Evolutionary conservation across 2,888 invertebrate genomes (phyloP), one percentile per base, ranked within the genome.

Genomic region (Cataglyphis rosenhaueri): DNA sequence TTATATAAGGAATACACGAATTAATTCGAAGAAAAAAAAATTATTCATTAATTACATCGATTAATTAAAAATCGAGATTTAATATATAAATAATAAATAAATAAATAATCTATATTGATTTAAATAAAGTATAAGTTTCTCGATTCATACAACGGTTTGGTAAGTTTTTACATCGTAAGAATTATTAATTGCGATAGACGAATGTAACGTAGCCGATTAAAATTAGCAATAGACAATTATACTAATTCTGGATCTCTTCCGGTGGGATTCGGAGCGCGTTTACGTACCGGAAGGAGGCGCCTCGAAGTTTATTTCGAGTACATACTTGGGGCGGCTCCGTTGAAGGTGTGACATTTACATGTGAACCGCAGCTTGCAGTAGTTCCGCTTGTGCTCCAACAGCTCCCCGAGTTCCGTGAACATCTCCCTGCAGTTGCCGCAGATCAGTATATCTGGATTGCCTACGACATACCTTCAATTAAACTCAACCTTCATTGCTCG

Each of bases 401-500:
- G 95, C 90, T 96, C 96, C 89, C 96, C 96, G 21, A 97, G 95
- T 91, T 96, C 96, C 79, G 96, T 96, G 94, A 97, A 97, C 95
- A 97, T 96, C 93, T 97, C 97, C 87, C 97, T 95, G 94, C 97
- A 97, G 93, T 96, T 96, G 71, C 97, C 97, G 93, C 97, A 97
- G 89, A 97, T 97, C 90, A 97, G 95, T 87, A 97, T 96, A 93
- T 97, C 97, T 81, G 96, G 96, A 93, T 96, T 96, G 93, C 96
- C 96, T 96, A 95, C 84, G 94, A 95, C 93, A 88, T 81, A 81
- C 74, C 81, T 81, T 74, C 74, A 62, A 65, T 55, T 76, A 81
- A 55, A 81, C 70, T 65, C 41, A 73, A 68, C 61, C 55, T 66
- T 44, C 64, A 21, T 62, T 48, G 74, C 74, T 25, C 74, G 35